These are phyloP conservation scores for Tetranychus piercei DNA, from an alignment of 2,888 invertebrate genomes.

Conservation along the genomic window DNA sequence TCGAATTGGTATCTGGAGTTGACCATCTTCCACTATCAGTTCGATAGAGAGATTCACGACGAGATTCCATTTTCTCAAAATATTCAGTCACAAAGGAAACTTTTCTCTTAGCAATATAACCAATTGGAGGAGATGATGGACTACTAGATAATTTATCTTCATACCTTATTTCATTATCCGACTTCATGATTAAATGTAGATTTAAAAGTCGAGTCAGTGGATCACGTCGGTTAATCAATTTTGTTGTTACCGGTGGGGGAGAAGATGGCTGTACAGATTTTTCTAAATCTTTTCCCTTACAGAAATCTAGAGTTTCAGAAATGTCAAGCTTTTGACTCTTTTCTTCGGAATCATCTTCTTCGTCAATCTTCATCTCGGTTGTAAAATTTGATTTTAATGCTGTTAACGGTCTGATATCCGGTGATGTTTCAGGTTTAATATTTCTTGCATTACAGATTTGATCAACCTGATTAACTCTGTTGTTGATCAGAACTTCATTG, in stretches of 20 bases:
- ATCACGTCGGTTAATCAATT: neutral
- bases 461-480: neutral
- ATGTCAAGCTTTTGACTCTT: neutral
- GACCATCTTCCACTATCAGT: neutral
- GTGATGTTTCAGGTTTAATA: neutral
- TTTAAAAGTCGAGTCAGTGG: neutral
- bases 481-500: neutral
- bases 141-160: neutral
- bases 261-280: neutral
- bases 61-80: conserved; percentile 1
- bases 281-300: neutral
- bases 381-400: neutral
- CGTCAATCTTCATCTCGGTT: neutral
- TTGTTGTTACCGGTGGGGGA: neutral
- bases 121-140: neutral
- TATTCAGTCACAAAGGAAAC: neutral
- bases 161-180: neutral
- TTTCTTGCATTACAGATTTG: neutral
- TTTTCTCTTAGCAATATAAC: neutral
- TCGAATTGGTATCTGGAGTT: neutral
- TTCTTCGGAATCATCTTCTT: neutral
- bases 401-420: neutral
- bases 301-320: no score
- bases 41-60: neutral
- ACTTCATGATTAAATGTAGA: neutral